A percentile compares a stretch with the other conserved stretches of the same genome.
Conservation (phyloP, 1,140 invertebrate species). For the Agraylea sexmaculata region DNA sequence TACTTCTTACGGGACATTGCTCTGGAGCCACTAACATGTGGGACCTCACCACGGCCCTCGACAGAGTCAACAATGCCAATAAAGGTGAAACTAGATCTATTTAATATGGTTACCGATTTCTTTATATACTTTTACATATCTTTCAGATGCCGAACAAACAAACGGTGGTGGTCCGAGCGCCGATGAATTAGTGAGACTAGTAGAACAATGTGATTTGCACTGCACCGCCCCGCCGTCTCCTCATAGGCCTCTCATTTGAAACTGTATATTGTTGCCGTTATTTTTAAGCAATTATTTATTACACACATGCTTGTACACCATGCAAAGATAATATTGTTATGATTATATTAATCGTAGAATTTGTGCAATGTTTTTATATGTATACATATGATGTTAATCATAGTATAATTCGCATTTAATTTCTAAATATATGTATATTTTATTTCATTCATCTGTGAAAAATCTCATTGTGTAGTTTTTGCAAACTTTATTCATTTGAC, state of each 20-base stretch:
- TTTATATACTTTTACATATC: neutral
- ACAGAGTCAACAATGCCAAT: conserved; percentile 59
- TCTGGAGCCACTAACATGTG: conserved; percentile 96
- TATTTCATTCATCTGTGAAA: no score
- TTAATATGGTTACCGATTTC: conserved; percentile 1
- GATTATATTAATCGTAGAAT: no score
- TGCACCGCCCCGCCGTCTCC: conserved; percentile 19
- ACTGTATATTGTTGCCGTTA: conserved; percentile 2
- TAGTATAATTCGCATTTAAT: neutral
- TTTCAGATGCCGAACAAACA: conserved; percentile 24
- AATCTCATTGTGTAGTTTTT: no score
- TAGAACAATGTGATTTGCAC: conserved; percentile 85
- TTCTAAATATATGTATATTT: neutral
- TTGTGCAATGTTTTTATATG: neutral
- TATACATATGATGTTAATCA: neutral
- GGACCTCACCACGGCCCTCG: conserved; percentile 92
- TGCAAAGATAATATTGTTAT: no score
- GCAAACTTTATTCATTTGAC: no score
- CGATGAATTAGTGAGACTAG: conserved; percentile 74
- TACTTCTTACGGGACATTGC: conserved; percentile 90
- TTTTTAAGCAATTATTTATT: no score
- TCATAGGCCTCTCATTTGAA: conserved; percentile 16
- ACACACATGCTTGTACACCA: no score
- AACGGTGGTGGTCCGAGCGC: conserved; percentile 74
- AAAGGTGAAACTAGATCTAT: conserved; percentile 38